Conservation (phyloP, 2,113 vertebrate species). For the Megaceryle torquata region DNA sequence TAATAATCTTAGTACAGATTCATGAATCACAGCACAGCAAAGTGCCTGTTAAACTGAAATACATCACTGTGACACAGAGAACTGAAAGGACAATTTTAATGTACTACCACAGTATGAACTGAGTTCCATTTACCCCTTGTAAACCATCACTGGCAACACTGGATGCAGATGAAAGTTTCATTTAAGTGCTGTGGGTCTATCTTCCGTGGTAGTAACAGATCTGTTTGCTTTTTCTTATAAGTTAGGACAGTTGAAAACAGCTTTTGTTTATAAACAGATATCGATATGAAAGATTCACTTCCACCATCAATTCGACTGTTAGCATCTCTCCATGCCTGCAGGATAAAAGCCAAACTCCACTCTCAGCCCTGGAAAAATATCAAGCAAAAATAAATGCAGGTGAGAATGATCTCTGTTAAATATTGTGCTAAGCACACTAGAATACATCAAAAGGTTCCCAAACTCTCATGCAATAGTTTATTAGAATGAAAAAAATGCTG, state of each 20-base stretch:
- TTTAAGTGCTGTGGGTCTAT: background rate
- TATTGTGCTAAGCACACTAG: background rate
- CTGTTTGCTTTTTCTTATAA: background rate
- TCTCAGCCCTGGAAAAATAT: slow-evolving; percentile 52
- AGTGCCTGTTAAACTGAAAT: background rate
- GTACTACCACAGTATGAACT: background rate
- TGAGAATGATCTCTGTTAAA: slow-evolving; percentile 11
- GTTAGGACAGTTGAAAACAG: background rate
- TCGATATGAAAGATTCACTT: slow-evolving; percentile 66
- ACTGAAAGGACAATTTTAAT: background rate
- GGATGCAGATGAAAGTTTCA: background rate
- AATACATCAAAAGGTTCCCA: background rate
- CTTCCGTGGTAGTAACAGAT: background rate
- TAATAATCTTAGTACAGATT: background rate
- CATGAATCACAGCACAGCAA: background rate
- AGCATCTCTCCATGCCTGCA: slow-evolving; percentile 69
- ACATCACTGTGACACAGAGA: background rate
- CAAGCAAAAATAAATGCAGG: slow-evolving; percentile 62
- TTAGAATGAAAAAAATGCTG: background rate
- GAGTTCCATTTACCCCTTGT: background rate
- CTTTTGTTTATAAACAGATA: slow-evolving; percentile 68
- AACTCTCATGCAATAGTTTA: background rate
- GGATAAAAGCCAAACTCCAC: slow-evolving; percentile 42
- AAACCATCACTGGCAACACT: background rate
- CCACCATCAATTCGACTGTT: slow-evolving; percentile 61